A percentile compares a stretch with the other conserved stretches of the same genome.
These are phyloP conservation scores for Meganola albula DNA, from an alignment of 2,888 invertebrate genomes.

Conservation along the genomic window DNA sequence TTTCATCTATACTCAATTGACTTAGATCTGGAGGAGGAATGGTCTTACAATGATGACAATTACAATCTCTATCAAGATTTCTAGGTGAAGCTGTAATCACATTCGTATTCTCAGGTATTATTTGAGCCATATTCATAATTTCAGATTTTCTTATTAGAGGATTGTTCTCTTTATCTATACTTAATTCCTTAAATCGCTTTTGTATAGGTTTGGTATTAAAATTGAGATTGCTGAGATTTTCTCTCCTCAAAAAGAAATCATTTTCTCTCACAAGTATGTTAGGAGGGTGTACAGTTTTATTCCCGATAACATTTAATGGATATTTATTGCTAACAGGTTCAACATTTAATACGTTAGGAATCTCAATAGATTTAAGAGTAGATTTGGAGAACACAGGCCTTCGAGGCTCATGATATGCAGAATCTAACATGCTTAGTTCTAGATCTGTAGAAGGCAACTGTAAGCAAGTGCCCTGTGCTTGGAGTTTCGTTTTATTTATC, in stretches of 20 bases:
- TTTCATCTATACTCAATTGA: conserved; percentile 1
- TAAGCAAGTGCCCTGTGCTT: conserved; percentile 23
- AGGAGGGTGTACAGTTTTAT: conserved; percentile 29
- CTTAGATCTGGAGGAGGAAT: conserved; percentile 7
- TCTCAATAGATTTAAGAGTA: conserved; percentile 20
- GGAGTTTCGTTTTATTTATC: conserved; percentile 43
- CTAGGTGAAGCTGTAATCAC: conserved; percentile 10
- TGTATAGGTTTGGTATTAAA: conserved; percentile 32
- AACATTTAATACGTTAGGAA: conserved; percentile 31
- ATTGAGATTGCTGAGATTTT: conserved; percentile 39
- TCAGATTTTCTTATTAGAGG: conserved; percentile 40
- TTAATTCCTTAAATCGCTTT: conserved; percentile 36
- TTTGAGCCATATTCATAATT: conserved; percentile 30
- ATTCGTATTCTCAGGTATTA: conserved; percentile 13
- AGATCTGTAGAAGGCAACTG: conserved; percentile 57
- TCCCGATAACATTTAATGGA: too few relatives aligned
- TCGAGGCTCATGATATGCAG: conserved; percentile 34
- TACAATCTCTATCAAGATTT: conserved; percentile 42
- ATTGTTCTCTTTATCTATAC: conserved; percentile 53
- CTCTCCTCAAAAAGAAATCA: conserved; percentile 56
- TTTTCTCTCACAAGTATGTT: conserved; percentile 43
- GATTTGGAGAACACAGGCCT: conserved; percentile 26
- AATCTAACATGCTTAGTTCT: conserved; percentile 61
- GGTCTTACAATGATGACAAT: conserved; percentile 50
- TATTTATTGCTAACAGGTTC: too few relatives aligned